Evolutionary conservation across 2,113 vertebrate species (phyloP).

Genomic region (Psilopsiagon aurifrons): DNA sequence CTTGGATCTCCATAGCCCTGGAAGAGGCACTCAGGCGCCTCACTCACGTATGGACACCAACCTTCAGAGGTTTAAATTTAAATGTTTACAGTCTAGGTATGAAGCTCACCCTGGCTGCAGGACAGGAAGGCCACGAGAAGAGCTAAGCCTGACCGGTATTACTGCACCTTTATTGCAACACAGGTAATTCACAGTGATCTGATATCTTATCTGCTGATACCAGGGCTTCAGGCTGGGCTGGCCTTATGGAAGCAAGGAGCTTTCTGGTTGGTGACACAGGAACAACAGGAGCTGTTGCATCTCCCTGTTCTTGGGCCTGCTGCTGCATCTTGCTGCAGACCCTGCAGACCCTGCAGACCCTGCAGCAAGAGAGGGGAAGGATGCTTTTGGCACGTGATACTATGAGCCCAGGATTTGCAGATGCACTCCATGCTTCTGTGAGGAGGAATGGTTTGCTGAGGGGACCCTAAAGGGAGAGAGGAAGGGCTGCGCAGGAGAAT

Average conservation of each 20-base stretch:
- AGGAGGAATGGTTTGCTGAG: background rate
- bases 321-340: background rate
- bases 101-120: background rate
- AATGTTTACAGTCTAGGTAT: background rate
- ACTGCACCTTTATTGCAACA: background rate
- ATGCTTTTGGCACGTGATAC: background rate
- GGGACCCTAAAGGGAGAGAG: background rate
- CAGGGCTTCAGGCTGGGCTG: background rate
- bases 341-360: background rate
- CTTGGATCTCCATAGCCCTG: background rate
- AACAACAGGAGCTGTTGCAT: background rate
- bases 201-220: background rate
- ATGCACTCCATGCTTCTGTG: background rate
- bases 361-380: background rate
- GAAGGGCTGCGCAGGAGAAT: background rate
- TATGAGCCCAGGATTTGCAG: background rate
- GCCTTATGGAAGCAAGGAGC: background rate
- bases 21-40: background rate
- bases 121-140: background rate
- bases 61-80: background rate
- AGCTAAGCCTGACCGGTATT: background rate
- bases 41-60: accelerated
- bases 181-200: background rate
- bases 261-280: background rate
- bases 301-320: accelerated